Base-by-base conservation (phyloP, 2,888 invertebrate species). In the Drosophila merina region DNA sequence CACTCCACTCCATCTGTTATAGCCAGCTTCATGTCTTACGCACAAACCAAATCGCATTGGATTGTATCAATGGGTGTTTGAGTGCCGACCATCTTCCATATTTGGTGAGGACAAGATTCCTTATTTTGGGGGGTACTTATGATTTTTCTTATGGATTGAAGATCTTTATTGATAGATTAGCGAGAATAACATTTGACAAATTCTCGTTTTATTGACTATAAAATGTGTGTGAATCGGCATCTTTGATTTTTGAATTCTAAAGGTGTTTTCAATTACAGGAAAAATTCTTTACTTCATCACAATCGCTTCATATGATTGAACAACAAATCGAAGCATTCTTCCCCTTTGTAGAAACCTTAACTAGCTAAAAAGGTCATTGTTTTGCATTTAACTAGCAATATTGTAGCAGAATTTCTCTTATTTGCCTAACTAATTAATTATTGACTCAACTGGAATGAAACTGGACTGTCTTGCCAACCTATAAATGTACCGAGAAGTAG, bases 21-120 rank as follows among this genome's bases (percentile, higher is more conserved):
- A 44, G 25, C 28, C 49, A 60, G 30, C 25, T n/a, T 40, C 20
- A n/a, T 38, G 26, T 54, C 54, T 45, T 63, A 63, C 63, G 64
- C 63, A 63, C 63, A 36, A 20, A 47, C 28, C 66, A 52, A 44
- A 44, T 44, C 44, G 44, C 25, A 25, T 10, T 26, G 20, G 44
- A 42, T 42, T 20, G 20, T 42, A 42, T 42, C 20, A 42, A 20
- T 42, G 40, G 40, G 31, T 33, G 38, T 14, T 62, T 14, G 60
- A 62, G 60, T 49, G 60, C 40, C 44, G 36, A 12, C 20, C 8
- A 28, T 36, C 47, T 6, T n/a, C 60, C 60, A 10, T 60, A 49
- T 62, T 31, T 42, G 60, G 42, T 2, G 0, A n/a, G 7, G 12
- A 47, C 60, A 40, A 5, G 7, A 36, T 60, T 60, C 60, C 60